Percentiles rank a stretch among this genome's conserved stretches.
Conservation (phyloP, 1,140 invertebrate genomes). For the Hyposmocoma kahamanoa region DNA sequence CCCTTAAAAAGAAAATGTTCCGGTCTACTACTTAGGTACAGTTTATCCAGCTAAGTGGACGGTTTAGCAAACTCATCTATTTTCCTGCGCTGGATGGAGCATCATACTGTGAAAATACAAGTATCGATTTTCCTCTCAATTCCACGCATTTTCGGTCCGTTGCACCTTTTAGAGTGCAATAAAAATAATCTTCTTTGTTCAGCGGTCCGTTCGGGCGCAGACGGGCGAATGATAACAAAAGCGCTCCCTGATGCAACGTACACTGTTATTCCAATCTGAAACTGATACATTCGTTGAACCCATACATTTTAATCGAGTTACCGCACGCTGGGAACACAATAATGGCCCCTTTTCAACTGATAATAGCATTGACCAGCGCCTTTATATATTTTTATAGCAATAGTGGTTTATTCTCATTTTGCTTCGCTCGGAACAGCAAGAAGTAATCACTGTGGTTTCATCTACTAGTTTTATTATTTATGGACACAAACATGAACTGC, state of each 20-base stretch:
- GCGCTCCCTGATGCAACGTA: slow-evolving; percentile 23
- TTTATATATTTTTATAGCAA: no score
- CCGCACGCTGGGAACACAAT: slow-evolving; percentile 4
- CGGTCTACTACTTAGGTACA: no score
- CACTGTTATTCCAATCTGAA: slow-evolving; percentile 46
- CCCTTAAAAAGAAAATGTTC: no score
- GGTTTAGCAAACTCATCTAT: no score
- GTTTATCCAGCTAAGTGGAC: no score
- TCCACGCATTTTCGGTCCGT: slow-evolving; percentile 49
- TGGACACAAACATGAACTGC: no score
- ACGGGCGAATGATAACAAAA: slow-evolving; percentile 48
- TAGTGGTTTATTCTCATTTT: no score
- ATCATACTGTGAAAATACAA: background rate
- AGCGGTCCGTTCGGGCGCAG: slow-evolving; percentile 36
- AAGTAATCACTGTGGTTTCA: no score
- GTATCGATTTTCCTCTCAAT: slow-evolving; percentile 38
- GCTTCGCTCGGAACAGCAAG: no score
- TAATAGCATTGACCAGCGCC: no score
- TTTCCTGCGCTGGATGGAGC: background rate
- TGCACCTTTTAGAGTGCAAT: slow-evolving; percentile 61
- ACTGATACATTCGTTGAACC: slow-evolving; percentile 23
- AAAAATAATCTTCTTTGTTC: slow-evolving; percentile 68
- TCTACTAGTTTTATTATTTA: no score
- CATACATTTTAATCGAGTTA: slow-evolving; percentile 24
- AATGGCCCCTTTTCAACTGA: no score